phyloP scores from a whole-genome alignment of 2,888 invertebrate species.

The Pharmacophagus antenor region DNA sequence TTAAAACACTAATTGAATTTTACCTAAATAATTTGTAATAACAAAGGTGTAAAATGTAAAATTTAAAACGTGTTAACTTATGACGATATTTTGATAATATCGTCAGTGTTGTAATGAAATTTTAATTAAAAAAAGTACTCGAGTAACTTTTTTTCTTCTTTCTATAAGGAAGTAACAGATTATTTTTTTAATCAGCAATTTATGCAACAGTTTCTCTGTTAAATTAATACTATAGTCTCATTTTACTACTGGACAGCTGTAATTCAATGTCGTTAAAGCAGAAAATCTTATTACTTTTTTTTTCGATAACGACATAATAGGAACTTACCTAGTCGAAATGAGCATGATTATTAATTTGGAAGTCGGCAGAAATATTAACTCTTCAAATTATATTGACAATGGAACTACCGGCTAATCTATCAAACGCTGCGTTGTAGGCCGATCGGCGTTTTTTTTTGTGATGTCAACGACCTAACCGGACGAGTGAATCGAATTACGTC shows the following conservation, averaged over 20 bases:
- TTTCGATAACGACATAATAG: conserved; percentile 43
- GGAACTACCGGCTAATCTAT: conserved; percentile 58
- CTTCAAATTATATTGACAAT: conserved; percentile 56
- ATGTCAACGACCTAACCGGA: conserved; percentile 62
- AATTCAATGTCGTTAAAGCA: conserved; percentile 39
- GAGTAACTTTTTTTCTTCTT: not conserved
- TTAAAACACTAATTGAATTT: too few relatives aligned
- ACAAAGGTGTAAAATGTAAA: too few relatives aligned
- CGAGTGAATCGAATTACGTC: conserved; percentile 46
- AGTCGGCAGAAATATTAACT: conserved; percentile 56
- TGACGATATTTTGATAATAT: too few relatives aligned
- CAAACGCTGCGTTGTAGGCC: conserved; percentile 50
- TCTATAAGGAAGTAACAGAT: conserved; percentile 14
- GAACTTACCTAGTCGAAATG: conserved; percentile 44
- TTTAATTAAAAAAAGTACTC: too few relatives aligned
- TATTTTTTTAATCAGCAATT: conserved; percentile 22
- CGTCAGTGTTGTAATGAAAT: too few relatives aligned
- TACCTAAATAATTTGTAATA: too few relatives aligned
- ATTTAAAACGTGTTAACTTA: too few relatives aligned
- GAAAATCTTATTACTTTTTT: conserved; percentile 39
- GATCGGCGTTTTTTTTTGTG: conserved; percentile 59
- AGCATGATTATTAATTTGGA: conserved; percentile 55
- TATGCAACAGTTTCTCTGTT: conserved; percentile 11
- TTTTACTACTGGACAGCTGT: conserved; percentile 24
- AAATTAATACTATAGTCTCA: conserved; percentile 24